Conservation (phyloP, 2,797 vertebrate genomes). For the Carduelis carduelis region DNA sequence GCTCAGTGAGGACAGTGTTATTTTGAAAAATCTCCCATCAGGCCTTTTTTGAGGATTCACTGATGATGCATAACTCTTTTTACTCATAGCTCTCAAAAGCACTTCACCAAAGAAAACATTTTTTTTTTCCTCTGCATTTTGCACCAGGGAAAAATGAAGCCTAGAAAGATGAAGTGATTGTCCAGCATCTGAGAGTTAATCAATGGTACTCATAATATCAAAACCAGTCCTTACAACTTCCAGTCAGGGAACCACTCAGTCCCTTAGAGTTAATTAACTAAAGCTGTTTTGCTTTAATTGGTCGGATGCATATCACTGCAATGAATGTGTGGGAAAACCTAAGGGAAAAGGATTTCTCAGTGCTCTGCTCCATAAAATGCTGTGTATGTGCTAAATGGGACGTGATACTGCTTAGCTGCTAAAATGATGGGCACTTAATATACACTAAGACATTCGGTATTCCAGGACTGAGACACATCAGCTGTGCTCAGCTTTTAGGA, state of each 20-base stretch:
- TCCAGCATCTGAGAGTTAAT: not conserved
- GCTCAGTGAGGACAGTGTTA: not conserved
- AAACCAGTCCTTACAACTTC: not conserved
- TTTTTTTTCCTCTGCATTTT: not conserved
- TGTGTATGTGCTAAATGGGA: slow-evolving; percentile 15
- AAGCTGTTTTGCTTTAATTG: slow-evolving; percentile 48
- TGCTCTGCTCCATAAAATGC: not conserved
- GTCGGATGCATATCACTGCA: not conserved
- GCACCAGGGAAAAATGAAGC: not conserved
- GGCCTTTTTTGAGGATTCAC: not conserved
- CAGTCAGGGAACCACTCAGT: not conserved
- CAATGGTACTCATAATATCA: slow-evolving; percentile 4
- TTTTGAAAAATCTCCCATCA: not conserved
- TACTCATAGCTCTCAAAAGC: slow-evolving; percentile 10
- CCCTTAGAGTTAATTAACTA: slow-evolving; percentile 47
- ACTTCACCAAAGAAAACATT: slow-evolving; percentile 17
- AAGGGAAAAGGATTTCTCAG: slow-evolving; percentile 14
- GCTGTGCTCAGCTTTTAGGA: not conserved
- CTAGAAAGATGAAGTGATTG: slow-evolving; percentile 3
- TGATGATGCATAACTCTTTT: not conserved
- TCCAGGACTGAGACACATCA: not conserved
- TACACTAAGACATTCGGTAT: rapidly evolving
- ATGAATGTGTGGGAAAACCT: not conserved
- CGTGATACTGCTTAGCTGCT: not conserved
- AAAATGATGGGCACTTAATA: not conserved